These are phyloP conservation scores for Sitobion miscanthi DNA, from an alignment of 1,140 invertebrate species.

Conservation along the genomic window DNA sequence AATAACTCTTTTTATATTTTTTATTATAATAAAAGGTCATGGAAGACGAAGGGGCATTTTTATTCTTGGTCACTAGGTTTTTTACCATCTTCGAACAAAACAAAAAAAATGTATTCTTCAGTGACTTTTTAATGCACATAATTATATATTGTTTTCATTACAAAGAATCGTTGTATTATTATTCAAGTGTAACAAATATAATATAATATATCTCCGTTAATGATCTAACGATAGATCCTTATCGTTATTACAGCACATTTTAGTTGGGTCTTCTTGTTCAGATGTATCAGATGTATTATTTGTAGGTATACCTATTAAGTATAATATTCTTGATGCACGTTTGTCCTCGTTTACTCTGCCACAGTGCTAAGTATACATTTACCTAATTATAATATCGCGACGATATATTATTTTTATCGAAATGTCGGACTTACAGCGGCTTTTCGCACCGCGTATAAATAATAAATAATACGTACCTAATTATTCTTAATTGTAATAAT, in stretches of 20 bases:
- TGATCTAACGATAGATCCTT: slow-evolving; percentile 27
- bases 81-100: neutral
- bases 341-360: slow-evolving; percentile 17
- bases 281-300: neutral
- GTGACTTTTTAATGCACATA: slow-evolving; percentile 19
- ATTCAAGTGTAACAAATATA: slow-evolving; percentile 36
- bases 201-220: slow-evolving; percentile 13
- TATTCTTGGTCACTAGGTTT: slow-evolving; percentile 2
- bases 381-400: neutral
- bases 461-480: neutral
- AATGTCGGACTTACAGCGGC: neutral
- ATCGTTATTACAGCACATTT: slow-evolving; percentile 14
- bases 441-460: neutral
- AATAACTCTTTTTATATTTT: slow-evolving; percentile 14
- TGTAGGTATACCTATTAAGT: neutral
- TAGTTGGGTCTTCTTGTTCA: neutral
- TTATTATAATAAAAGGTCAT: neutral
- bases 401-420: neutral
- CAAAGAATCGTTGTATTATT: neutral
- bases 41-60: slow-evolving; percentile 5
- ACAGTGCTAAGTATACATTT: neutral
- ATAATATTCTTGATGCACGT: neutral
- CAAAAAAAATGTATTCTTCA: neutral
- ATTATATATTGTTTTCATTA: slow-evolving; percentile 16
- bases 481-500: slow-evolving; percentile 18